Percentiles rank a stretch among this genome's conserved stretches.
Evolutionary conservation across 2,888 invertebrate genomes (phyloP).

Genomic region (Hoplodrina ambigua): DNA sequence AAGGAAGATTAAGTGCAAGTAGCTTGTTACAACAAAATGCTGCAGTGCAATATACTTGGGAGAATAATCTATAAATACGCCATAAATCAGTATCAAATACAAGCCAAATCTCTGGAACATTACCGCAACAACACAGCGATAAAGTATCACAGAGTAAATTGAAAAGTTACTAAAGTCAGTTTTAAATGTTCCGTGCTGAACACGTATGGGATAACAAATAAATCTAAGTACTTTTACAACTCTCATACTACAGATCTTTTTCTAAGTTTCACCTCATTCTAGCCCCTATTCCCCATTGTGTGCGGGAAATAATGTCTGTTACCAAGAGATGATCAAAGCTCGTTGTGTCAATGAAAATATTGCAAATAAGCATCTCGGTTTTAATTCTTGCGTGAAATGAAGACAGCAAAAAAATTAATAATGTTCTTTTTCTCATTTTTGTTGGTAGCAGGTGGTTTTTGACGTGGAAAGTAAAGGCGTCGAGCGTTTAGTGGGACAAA

Average conservation of each 20-base stretch:
- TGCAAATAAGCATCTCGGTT: slow-evolving; percentile 38
- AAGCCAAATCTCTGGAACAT: slow-evolving; percentile 50
- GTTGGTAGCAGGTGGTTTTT: slow-evolving; percentile 50
- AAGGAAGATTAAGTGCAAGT: slow-evolving; percentile 47
- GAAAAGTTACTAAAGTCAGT: slow-evolving; percentile 67
- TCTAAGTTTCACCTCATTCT: slow-evolving; percentile 46
- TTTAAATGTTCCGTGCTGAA: slow-evolving; percentile 64
- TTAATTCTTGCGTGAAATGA: slow-evolving; percentile 43
- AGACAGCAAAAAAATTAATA: slow-evolving; percentile 33
- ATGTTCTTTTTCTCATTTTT: slow-evolving; percentile 27
- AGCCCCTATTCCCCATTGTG: slow-evolving; percentile 42
- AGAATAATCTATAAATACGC: slow-evolving; percentile 34
- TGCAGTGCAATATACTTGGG: slow-evolving; percentile 29
- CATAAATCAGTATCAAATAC: slow-evolving; percentile 56
- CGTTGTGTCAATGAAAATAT: slow-evolving; percentile 35
- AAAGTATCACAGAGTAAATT: slow-evolving; percentile 68
- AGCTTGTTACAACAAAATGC: slow-evolving; percentile 33
- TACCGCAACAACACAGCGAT: slow-evolving; percentile 64
- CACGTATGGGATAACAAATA: slow-evolving; percentile 72
- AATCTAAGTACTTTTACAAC: slow-evolving; percentile 74
- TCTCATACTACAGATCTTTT: slow-evolving; percentile 70
- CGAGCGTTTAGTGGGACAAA: slow-evolving; percentile 47
- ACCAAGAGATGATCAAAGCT: slow-evolving; percentile 60
- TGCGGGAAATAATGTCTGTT: slow-evolving; percentile 45
- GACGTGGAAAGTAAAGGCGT: slow-evolving; percentile 33